Conservation (phyloP, 2,888 invertebrate genomes). For the Drosophila neonasuta region DNA sequence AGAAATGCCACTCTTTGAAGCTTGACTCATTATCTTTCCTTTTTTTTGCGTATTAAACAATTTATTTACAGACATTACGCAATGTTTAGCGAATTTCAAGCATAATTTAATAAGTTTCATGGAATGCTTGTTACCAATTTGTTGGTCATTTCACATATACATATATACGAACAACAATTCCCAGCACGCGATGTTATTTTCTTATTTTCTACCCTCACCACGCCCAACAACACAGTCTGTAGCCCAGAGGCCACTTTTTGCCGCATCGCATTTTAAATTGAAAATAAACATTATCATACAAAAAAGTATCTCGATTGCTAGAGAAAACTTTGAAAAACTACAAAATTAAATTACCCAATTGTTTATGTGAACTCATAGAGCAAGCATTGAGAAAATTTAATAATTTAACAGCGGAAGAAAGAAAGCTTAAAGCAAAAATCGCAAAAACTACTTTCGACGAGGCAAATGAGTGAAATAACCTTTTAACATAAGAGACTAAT, state of each 20-base stretch:
- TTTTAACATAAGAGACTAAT: not conserved
- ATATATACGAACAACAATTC: not conserved
- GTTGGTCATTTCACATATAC: not conserved
- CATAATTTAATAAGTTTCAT: not conserved
- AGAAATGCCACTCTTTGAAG: no score
- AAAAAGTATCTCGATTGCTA: not conserved
- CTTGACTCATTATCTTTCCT: not conserved
- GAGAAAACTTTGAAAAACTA: not conserved
- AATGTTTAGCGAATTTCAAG: conserved; percentile 1
- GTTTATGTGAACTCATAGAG: not conserved
- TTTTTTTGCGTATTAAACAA: not conserved
- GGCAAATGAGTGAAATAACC: not conserved
- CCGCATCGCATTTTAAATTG: not conserved
- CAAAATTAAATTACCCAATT: not conserved
- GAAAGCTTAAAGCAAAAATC: not conserved
- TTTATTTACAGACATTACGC: not conserved
- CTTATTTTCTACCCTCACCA: not conserved
- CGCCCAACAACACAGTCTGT: not conserved
- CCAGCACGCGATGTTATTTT: conserved; percentile 4
- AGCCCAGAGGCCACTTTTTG: not conserved
- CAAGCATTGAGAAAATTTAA: not conserved
- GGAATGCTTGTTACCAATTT: conserved; percentile 5
- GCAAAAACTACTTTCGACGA: not conserved
- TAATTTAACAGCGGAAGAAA: not conserved
- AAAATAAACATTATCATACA: not conserved